These are phyloP conservation scores for Dasyurus viverrinus DNA, from an alignment of 2,113 vertebrate genomes.

Conservation along the genomic window DNA sequence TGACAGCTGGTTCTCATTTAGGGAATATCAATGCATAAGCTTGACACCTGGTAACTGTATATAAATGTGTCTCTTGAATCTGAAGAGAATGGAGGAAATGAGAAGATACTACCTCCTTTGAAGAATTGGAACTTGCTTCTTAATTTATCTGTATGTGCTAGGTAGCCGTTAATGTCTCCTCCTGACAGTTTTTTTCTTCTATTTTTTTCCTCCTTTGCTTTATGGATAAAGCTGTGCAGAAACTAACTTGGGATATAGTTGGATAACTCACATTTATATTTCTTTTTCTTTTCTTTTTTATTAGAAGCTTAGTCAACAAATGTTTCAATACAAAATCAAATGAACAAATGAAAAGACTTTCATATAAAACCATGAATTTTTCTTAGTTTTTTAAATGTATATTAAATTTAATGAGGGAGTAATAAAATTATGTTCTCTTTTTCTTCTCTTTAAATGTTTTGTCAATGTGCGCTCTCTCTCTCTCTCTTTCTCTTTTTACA, in stretches of 20 bases:
- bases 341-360: not conserved
- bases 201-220: not conserved
- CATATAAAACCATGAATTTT: not conserved
- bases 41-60: constrained; percentile 64
- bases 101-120: constrained; percentile 55
- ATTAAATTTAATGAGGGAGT: not conserved
- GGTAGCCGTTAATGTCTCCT: not conserved
- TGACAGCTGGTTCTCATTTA: constrained; percentile 36
- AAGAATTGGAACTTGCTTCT: constrained; percentile 34
- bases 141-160: not conserved
- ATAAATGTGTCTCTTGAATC: constrained; percentile 44
- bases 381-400: not conserved
- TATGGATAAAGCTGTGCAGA: not conserved
- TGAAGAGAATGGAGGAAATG: constrained; percentile 52
- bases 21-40: constrained; percentile 48
- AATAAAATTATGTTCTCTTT: not conserved
- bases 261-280: not conserved
- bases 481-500: not conserved
- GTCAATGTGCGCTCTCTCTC: not conserved
- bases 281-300: not conserved
- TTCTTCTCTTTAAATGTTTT: not conserved
- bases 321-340: not conserved
- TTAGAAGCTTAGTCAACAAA: not conserved
- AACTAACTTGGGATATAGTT: constrained; percentile 20
- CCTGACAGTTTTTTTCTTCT: not conserved